Evolutionary conservation across 2,888 invertebrate species (phyloP).

Genomic region (Spialia ferax): DNA sequence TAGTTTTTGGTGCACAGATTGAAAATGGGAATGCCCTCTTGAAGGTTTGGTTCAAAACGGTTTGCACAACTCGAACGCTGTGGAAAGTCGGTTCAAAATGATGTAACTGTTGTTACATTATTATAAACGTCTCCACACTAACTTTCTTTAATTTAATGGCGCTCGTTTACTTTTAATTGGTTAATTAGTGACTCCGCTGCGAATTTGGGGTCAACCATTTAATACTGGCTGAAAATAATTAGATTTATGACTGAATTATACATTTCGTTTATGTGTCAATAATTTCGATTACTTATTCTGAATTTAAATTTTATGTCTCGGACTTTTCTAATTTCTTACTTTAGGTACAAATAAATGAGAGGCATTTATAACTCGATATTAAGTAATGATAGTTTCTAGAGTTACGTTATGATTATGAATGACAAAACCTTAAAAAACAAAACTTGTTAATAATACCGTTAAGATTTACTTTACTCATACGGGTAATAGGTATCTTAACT

Average conservation of each 20-base stretch:
- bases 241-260: constrained; percentile 23
- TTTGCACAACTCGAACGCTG: constrained; percentile 51
- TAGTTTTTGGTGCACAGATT: constrained; percentile 31
- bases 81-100: constrained; percentile 53
- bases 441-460: no score
- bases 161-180: constrained; percentile 35
- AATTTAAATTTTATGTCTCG: not conserved
- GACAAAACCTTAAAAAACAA: no score
- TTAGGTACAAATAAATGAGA: no score
- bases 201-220: constrained; percentile 31
- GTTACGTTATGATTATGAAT: no score
- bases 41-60: constrained; percentile 50
- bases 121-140: constrained; percentile 24
- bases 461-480: no score
- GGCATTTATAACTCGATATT: not conserved
- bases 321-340: no score
- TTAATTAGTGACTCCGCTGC: constrained; percentile 33
- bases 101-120: constrained; percentile 39
- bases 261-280: constrained; percentile 9
- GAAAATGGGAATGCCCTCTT: constrained; percentile 48
- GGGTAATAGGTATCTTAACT: no score
- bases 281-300: not conserved
- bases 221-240: constrained; percentile 30
- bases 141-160: constrained; percentile 40
- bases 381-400: no score